A percentile compares a stretch with the other conserved stretches of the same genome.
Evolutionary conservation across 2,113 vertebrate genomes (phyloP).

Genomic region (Bothrops jararaca): DNA sequence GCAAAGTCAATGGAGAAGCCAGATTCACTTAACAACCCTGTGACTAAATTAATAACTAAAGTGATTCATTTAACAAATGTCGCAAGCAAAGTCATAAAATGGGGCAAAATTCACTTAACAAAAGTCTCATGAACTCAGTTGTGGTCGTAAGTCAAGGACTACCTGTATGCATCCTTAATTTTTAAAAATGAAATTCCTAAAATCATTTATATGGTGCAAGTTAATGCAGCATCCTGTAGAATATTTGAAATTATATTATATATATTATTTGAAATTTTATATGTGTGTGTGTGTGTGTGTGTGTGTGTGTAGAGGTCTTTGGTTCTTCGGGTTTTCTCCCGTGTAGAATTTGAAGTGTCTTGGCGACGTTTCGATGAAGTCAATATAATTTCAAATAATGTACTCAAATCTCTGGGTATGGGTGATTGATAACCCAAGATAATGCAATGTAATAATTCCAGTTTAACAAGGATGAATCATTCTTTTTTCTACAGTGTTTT

Average conservation of each 20-base stretch:
- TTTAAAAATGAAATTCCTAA: neutral
- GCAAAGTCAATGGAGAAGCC: neutral
- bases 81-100: neutral
- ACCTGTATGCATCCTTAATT: neutral
- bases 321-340: too few species aligned
- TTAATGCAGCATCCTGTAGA: neutral
- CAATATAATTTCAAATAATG: slow-evolving; percentile 30
- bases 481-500: slow-evolving; percentile 57
- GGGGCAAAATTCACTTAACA: neutral
- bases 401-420: slow-evolving; percentile 33
- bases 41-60: neutral
- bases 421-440: slow-evolving; percentile 56
- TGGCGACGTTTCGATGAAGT: too few species aligned
- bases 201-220: slow-evolving; percentile 9
- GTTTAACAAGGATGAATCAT: slow-evolving; percentile 60
- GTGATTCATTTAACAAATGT: neutral
- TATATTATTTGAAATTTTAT: too few species aligned
- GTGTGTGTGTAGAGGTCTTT: too few species aligned
- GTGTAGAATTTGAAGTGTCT: too few species aligned
- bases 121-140: neutral
- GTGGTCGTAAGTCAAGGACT: neutral
- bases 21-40: neutral
- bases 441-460: slow-evolving; percentile 59
- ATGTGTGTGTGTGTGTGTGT: too few species aligned
- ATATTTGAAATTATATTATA: too few species aligned